Evolutionary conservation across 2,797 vertebrate species (phyloP).

Genomic region (Typhlichthys eigenmanni): DNA sequence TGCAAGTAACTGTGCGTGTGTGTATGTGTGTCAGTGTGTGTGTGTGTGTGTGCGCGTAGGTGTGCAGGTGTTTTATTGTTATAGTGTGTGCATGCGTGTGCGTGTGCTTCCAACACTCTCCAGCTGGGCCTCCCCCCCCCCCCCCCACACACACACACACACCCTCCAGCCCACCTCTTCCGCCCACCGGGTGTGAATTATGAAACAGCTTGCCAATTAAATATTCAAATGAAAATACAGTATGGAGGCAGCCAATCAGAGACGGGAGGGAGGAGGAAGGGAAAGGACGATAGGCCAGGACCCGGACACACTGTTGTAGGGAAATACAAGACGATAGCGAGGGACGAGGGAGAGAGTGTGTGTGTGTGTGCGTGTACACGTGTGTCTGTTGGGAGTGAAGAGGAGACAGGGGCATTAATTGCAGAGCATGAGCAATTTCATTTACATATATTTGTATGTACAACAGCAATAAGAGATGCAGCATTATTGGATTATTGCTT

Average conservation of each 20-base stretch:
- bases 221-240: slow-evolving; percentile 59
- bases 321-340: not conserved
- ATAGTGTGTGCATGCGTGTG: no score
- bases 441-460: no score
- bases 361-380: not conserved
- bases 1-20: not conserved
- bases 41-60: not conserved
- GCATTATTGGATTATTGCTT: no score
- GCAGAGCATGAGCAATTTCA: no score
- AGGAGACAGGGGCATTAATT: no score
- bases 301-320: no score
- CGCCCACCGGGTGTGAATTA: slow-evolving; percentile 47
- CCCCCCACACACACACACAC: no score
- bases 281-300: not conserved
- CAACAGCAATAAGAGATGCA: no score
- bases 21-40: not conserved
- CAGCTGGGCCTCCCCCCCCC: slow-evolving; percentile 29
- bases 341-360: not conserved
- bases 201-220: slow-evolving; percentile 55
- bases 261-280: not conserved
- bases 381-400: no score
- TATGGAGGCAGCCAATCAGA: slow-evolving; percentile 37
- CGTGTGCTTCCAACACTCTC: slow-evolving; percentile 13
- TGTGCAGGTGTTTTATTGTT: not conserved
- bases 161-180: slow-evolving; percentile 15